These are phyloP conservation scores for Melanotaenia parkinsoni DNA, from an alignment of 2,797 vertebrate species.

Conservation along the genomic window DNA sequence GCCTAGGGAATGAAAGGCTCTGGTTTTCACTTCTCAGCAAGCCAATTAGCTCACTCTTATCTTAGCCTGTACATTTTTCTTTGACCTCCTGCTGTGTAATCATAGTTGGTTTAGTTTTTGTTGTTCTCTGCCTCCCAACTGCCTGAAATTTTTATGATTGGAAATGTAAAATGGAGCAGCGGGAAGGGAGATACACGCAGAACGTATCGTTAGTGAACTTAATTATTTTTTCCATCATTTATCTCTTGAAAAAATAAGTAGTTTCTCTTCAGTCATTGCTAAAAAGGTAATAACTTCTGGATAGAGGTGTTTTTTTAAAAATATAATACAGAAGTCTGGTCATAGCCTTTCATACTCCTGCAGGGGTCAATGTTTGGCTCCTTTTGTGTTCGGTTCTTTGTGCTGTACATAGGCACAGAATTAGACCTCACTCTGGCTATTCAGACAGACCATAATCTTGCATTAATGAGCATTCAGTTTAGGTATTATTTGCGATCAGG, in stretches of 20 bases:
- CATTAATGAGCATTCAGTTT: conserved; percentile 69
- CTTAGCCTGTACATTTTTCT: conserved; percentile 48
- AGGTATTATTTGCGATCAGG: conserved; percentile 51
- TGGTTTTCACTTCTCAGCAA: conserved; percentile 53
- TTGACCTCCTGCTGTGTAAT: conserved; percentile 58
- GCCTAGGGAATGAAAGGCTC: conserved; percentile 54
- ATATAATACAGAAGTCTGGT: conserved; percentile 19
- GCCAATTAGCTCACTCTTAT: conserved; percentile 69
- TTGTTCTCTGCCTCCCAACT: conserved; percentile 16
- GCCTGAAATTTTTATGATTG: conserved; percentile 10
- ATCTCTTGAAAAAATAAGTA: neutral
- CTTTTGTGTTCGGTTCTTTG: conserved; percentile 36
- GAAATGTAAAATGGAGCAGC: conserved; percentile 17
- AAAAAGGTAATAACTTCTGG: conserved; percentile 1
- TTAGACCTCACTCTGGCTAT: conserved; percentile 35
- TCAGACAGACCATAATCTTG: conserved; percentile 63
- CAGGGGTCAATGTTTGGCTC: conserved; percentile 40
- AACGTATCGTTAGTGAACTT: neutral
- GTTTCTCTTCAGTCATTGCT: neutral
- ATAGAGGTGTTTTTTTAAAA: neutral
- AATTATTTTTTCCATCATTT: neutral
- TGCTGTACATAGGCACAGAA: conserved; percentile 7
- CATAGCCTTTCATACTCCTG: conserved; percentile 20
- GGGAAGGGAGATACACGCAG: neutral
- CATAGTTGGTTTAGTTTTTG: conserved; percentile 28